phyloP scores from a whole-genome alignment of 2,113 vertebrate species.

The Megaceryle torquata region DNA sequence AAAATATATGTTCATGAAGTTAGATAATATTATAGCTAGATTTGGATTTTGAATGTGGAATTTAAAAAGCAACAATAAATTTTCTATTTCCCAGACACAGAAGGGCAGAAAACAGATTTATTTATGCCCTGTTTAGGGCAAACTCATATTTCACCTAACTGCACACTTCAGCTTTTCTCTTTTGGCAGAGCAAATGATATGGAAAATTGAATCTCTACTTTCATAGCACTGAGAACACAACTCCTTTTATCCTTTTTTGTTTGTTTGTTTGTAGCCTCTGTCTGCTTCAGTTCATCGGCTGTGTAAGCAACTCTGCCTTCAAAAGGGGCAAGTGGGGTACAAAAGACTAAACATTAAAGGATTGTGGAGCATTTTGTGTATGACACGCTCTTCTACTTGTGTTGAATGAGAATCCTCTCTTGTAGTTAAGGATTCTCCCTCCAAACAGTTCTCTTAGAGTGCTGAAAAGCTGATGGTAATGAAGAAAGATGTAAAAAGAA shows the following conservation, averaged over 20 bases:
- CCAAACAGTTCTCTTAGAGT: not conserved
- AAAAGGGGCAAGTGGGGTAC: not conserved
- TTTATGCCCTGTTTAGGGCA: conserved; percentile 2
- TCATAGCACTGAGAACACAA: not conserved
- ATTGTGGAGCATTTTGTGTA: not conserved
- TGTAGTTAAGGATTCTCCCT: not conserved
- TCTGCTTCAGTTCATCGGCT: not conserved
- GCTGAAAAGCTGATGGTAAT: not conserved
- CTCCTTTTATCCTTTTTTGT: not conserved
- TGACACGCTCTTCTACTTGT: not conserved
- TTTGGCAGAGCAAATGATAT: conserved; percentile 9
- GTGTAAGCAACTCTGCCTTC: not conserved
- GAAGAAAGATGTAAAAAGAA: not conserved
- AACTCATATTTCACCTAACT: conserved; percentile 37
- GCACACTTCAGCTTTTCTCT: conserved; percentile 7
- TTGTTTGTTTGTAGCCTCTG: not conserved
- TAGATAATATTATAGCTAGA: conserved; percentile 7
- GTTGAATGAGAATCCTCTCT: not conserved
- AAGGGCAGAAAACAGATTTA: conserved; percentile 27
- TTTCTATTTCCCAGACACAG: not conserved
- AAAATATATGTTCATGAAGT: not conserved
- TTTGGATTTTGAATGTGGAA: conserved; percentile 1
- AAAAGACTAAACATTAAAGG: not conserved
- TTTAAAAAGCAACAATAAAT: conserved; percentile 26
- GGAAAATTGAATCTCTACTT: conserved; percentile 29